Conservation (phyloP, 2,888 invertebrate genomes). For the Notodonta ziczac region DNA sequence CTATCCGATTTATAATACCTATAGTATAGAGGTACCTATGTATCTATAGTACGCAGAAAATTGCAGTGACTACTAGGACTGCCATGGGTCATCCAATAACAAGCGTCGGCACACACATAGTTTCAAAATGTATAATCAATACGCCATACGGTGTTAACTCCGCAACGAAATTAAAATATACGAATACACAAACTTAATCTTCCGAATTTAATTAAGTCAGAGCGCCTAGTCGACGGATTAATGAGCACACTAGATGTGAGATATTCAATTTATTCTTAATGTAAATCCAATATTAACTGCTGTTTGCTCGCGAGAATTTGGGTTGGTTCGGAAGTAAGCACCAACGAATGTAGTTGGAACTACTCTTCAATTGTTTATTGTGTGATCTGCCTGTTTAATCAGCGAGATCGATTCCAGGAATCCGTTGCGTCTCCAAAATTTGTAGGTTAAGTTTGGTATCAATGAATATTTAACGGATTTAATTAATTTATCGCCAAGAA, state of each 20-base stretch:
- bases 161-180: constrained; percentile 42
- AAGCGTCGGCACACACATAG: too few relatives aligned
- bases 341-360: not conserved
- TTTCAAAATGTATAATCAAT: too few relatives aligned
- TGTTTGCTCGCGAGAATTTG: constrained; percentile 20
- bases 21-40: too few relatives aligned
- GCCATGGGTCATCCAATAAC: too few relatives aligned
- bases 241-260: constrained; percentile 16
- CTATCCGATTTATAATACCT: too few relatives aligned
- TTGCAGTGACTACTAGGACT: too few relatives aligned
- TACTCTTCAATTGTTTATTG: not conserved
- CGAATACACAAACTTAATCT: constrained; percentile 56
- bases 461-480: not conserved
- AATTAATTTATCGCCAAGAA: not conserved
- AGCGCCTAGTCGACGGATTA: constrained; percentile 33
- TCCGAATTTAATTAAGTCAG: constrained; percentile 57
- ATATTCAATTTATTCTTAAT: constrained; percentile 11
- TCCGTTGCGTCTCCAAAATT: not conserved
- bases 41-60: too few relatives aligned
- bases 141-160: constrained; percentile 19
- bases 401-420: not conserved
- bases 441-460: not conserved
- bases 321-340: not conserved
- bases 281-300: constrained; percentile 4
- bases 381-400: not conserved